A percentile compares a stretch with the other conserved stretches of the same genome.
phyloP scores from a whole-genome alignment of 2,888 invertebrate species.

The Smittia aterrima region DNA sequence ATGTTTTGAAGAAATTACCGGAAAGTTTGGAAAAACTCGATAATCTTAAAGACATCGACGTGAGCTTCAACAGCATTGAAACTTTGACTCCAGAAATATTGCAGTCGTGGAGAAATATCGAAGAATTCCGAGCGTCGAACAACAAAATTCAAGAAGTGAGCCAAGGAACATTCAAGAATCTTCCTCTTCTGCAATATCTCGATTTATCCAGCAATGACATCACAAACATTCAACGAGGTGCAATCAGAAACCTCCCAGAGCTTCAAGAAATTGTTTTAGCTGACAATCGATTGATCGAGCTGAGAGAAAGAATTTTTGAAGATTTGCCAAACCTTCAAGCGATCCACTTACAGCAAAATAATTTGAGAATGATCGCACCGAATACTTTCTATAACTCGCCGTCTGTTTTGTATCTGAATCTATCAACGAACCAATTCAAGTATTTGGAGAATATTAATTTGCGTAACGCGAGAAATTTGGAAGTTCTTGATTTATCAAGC shows the following conservation, averaged over 20 bases:
- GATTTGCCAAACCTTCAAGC: constrained; percentile 67
- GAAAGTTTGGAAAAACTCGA: constrained; percentile 66
- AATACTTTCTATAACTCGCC: constrained; percentile 76
- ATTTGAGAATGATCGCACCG: constrained; percentile 67
- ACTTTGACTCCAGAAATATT: constrained; percentile 68
- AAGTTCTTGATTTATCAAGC: constrained; percentile 80
- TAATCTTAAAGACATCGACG: constrained; percentile 69
- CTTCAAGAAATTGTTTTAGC: constrained; percentile 68
- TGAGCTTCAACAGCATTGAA: constrained; percentile 74
- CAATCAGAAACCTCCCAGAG: constrained; percentile 68
- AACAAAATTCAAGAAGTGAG: constrained; percentile 71
- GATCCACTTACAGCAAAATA: constrained; percentile 78
- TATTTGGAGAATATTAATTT: constrained; percentile 74
- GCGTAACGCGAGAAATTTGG: constrained; percentile 70
- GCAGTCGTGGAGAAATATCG: constrained; percentile 66
- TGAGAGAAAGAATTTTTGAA: constrained; percentile 73
- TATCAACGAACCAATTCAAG: constrained; percentile 76
- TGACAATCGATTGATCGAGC: constrained; percentile 69
- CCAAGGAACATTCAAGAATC: constrained; percentile 68
- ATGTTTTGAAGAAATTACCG: constrained; percentile 71
- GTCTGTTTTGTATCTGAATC: constrained; percentile 74
- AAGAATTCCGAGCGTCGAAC: constrained; percentile 69
- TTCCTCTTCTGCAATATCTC: constrained; percentile 69
- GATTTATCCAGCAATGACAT: constrained; percentile 81
- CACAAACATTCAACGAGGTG: constrained; percentile 68